Conservation (phyloP, 1,140 invertebrate genomes). For the Platyscapa corneri region DNA sequence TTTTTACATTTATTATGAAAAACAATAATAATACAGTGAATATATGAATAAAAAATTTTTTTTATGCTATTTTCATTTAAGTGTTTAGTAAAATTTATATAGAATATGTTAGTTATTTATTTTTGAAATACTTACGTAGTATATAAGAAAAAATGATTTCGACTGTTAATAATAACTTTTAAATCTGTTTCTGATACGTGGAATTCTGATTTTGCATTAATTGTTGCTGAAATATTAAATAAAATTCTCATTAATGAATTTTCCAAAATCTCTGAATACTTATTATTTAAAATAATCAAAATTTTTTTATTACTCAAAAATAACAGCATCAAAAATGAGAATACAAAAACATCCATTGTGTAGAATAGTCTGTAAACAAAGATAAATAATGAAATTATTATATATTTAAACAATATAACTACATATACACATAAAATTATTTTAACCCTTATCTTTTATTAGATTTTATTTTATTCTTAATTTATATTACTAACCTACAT, state of each 20-base stretch:
- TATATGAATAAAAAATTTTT: too few relatives aligned
- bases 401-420: background rate
- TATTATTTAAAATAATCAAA: slow-evolving; percentile 23
- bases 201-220: slow-evolving; percentile 54
- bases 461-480: too few relatives aligned
- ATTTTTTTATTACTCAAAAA: slow-evolving; percentile 23
- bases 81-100: too few relatives aligned
- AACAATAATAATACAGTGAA: too few relatives aligned
- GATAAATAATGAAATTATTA: background rate
- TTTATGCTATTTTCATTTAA: too few relatives aligned
- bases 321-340: slow-evolving; percentile 3
- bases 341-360: slow-evolving; percentile 11
- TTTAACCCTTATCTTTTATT: too few relatives aligned
- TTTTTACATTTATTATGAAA: too few relatives aligned
- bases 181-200: slow-evolving; percentile 68
- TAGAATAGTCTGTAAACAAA: slow-evolving; percentile 1
- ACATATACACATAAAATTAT: too few relatives aligned
- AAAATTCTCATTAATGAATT: slow-evolving; percentile 12
- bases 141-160: slow-evolving; percentile 64
- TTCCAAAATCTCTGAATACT: background rate
- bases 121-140: slow-evolving; percentile 64
- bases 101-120: too few relatives aligned
- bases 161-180: slow-evolving; percentile 64
- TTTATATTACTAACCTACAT: too few relatives aligned
- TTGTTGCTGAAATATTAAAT: slow-evolving; percentile 55